Conservation (phyloP, 2,113 vertebrate genomes). For the Anolis sagrei region DNA sequence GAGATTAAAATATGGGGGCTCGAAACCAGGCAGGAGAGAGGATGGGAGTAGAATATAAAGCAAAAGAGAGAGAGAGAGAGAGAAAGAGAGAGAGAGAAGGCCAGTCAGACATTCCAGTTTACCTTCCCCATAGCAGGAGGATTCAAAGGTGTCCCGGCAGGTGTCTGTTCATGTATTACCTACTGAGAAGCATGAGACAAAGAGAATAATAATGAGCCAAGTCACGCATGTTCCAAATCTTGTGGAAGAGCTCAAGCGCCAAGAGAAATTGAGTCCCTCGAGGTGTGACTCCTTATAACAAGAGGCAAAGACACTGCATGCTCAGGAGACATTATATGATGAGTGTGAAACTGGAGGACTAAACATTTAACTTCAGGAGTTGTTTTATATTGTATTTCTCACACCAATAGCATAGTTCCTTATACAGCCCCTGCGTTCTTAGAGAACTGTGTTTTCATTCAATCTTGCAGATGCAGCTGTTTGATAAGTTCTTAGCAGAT, state of each 20-base stretch:
- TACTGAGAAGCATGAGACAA: constrained; percentile 8
- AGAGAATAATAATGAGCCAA: constrained; percentile 30
- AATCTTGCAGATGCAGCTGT: neutral
- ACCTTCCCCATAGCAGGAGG: neutral
- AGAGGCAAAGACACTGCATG: neutral
- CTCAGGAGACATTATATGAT: neutral
- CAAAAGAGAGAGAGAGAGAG: constrained; percentile 22
- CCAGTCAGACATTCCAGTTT: constrained; percentile 9
- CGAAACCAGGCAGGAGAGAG: constrained; percentile 14
- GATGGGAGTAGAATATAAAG: constrained; percentile 36
- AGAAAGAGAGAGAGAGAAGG: constrained; percentile 17
- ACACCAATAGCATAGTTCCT: neutral
- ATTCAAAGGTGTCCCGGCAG: constrained; percentile 28
- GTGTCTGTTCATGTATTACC: constrained; percentile 24
- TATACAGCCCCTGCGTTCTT: neutral
- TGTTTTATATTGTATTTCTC: neutral
- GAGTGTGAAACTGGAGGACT: no score
- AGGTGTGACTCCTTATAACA: neutral
- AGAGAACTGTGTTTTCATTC: neutral
- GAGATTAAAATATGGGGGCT: constrained; percentile 10
- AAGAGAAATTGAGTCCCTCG: neutral
- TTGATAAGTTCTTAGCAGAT: neutral
- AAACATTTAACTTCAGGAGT: neutral
- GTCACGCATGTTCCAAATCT: neutral
- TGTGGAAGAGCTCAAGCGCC: neutral